These are phyloP conservation scores for Pachymerium ferrugineum DNA, from an alignment of 2,888 invertebrate species.

Conservation along the genomic window DNA sequence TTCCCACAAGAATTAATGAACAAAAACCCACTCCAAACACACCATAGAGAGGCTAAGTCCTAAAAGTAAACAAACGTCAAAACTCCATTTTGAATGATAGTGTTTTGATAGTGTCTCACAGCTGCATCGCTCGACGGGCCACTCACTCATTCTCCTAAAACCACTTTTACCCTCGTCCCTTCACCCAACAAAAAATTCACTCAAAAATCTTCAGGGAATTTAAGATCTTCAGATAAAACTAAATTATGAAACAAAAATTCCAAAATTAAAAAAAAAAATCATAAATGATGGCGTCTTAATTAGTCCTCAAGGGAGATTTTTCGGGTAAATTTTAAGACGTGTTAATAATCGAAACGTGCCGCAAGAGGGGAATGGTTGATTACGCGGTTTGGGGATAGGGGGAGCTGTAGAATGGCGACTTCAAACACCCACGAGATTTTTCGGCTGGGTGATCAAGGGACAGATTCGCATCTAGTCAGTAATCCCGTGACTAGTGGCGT, in stretches of 20 bases:
- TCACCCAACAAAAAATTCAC: too few species aligned
- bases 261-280: too few species aligned
- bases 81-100: not conserved
- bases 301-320: not conserved
- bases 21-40: too few species aligned
- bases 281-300: too few species aligned
- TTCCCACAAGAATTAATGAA: too few species aligned
- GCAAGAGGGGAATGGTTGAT: constrained; percentile 6
- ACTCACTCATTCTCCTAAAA: not conserved
- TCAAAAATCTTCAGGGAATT: too few species aligned
- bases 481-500: constrained; percentile 25
- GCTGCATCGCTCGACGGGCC: not conserved
- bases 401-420: constrained; percentile 19
- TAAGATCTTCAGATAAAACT: too few species aligned
- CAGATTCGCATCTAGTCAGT: constrained; percentile 23
- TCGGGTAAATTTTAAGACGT: not conserved
- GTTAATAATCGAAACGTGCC: constrained; percentile 1
- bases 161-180: not conserved
- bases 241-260: too few species aligned
- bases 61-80: constrained; percentile 7
- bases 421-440: constrained; percentile 27
- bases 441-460: constrained; percentile 11
- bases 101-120: constrained; percentile 12
- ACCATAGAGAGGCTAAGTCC: too few species aligned
- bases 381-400: constrained; percentile 6